Base-by-base conservation (phyloP, 2,888 invertebrate genomes). In the Panzeria rudis region DNA sequence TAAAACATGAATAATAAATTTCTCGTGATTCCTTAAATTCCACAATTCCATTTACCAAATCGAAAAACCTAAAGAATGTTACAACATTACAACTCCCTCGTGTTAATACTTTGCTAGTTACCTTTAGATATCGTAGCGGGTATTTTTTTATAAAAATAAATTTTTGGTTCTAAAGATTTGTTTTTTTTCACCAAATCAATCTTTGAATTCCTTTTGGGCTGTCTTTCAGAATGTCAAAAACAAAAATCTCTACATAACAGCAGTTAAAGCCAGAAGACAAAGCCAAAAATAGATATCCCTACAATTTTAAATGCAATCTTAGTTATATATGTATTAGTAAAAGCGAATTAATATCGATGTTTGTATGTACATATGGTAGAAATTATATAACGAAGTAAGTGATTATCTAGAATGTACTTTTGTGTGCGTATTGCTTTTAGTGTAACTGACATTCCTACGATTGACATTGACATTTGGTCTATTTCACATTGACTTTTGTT, bases 381-480 rank as follows among this genome's bases (percentile, higher is more conserved):
- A 47, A 11, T 2, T 52, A 52, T 38, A 4, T 23, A 23, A 25
- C 13, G 62, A 0, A 64, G 15, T 32, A 35, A 59, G 35, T 38
- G 13, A 8, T 44, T 72, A 15, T n/a, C 6, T 72, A 3, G 59
- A 35, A 20, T 50, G 17, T 50, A 29, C 4, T 9, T 20, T 11
- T 72, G 20, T 44, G 23, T 23, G 2, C 41, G 29, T 64, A 20
- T 80, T 15, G 20, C 38, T 41, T 11, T 23, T 13, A 62, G 64
- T 85, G 85, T 83, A 83, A 83, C 83, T 83, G 85, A 75, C 85
- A 85, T 85, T 85, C 15, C 38, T 83, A 66, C 75, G 85, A 85
- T 86, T 87, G 86, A 87, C 86, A 87, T 85, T 87, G 87, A 86
- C 87, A 86, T 86, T 86, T 85, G 86, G 86, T 80, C 77, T 82